Evolutionary conservation across 2,113 vertebrate genomes (phyloP).

Genomic region (Neolamprologus tretocephalus): DNA sequence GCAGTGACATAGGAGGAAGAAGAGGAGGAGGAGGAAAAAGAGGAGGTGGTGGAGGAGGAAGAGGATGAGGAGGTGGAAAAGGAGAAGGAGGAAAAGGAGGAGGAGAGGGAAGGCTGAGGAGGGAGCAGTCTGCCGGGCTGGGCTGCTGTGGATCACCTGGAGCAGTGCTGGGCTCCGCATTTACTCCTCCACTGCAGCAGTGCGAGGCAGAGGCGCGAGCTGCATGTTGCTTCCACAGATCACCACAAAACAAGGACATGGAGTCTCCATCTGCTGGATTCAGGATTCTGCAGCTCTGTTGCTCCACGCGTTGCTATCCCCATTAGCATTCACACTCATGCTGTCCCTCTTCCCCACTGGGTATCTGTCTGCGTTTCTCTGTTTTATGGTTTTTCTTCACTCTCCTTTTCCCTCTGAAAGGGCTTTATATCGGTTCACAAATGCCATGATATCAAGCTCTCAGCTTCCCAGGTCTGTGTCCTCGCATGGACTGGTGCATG

Average conservation of each 20-base stretch:
- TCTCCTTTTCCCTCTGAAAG: not conserved
- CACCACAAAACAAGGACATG: slow-evolving; percentile 63
- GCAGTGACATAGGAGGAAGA: slow-evolving; percentile 47
- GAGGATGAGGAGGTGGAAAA: not conserved
- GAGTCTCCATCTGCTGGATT: slow-evolving; percentile 62
- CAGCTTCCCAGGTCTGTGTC: slow-evolving; percentile 5
- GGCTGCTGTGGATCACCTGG: slow-evolving; percentile 68
- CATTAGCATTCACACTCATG: slow-evolving; percentile 55
- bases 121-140: slow-evolving; percentile 64
- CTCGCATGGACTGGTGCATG: slow-evolving; percentile 14
- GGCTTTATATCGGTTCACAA: not conserved
- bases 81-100: slow-evolving; percentile 38
- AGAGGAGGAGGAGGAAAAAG: slow-evolving; percentile 17
- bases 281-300: slow-evolving; percentile 65
- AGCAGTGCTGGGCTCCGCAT: slow-evolving; percentile 67
- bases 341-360: slow-evolving; percentile 20
- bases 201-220: slow-evolving; percentile 61
- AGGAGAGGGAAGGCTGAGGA: slow-evolving; percentile 62
- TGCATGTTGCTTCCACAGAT: slow-evolving; percentile 68
- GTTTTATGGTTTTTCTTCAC: slow-evolving; percentile 5
- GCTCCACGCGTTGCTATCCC: slow-evolving; percentile 21
- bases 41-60: not conserved
- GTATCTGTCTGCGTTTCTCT: slow-evolving; percentile 9
- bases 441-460: not conserved
- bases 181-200: slow-evolving; percentile 74